A percentile compares a stretch with the other conserved stretches of the same genome.
phyloP scores from a whole-genome alignment of 2,888 invertebrate genomes.

The Spisula subtruncata region DNA sequence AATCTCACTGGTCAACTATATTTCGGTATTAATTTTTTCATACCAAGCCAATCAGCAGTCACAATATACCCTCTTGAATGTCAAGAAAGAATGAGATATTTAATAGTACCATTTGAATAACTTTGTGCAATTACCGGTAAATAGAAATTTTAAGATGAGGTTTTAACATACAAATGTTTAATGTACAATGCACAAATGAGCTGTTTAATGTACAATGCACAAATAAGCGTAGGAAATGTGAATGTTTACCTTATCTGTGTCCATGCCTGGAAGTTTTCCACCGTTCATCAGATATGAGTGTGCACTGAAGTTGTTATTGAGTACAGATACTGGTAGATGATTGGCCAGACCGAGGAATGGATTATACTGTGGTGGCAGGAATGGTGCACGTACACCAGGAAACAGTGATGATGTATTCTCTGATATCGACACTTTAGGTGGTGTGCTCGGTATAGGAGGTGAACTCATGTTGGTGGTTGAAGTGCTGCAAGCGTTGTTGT shows the following conservation, averaged over 20 bases:
- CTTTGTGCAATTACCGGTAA: too few species aligned
- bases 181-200: too few species aligned
- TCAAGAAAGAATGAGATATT: too few species aligned
- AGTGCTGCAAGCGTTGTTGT: constrained; percentile 41
- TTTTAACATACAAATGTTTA: too few species aligned
- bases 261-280: constrained; percentile 79
- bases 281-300: constrained; percentile 79
- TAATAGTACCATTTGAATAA: too few species aligned
- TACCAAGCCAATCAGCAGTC: not conserved
- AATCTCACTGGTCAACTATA: not conserved
- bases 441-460: constrained; percentile 79
- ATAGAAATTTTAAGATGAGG: too few species aligned
- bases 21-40: not conserved
- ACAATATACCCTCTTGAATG: too few species aligned
- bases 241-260: constrained; percentile 79
- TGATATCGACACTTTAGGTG: constrained; percentile 86
- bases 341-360: constrained; percentile 81
- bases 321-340: constrained; percentile 77
- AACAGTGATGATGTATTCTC: constrained; percentile 70
- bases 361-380: constrained; percentile 83
- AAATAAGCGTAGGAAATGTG: too few species aligned
- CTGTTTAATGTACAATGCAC: too few species aligned
- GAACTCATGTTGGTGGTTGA: constrained; percentile 76
- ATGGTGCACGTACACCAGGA: constrained; percentile 76
- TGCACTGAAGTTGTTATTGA: constrained; percentile 78